phyloP scores from a whole-genome alignment of 1,140 invertebrate species.

The Manduca sexta region DNA sequence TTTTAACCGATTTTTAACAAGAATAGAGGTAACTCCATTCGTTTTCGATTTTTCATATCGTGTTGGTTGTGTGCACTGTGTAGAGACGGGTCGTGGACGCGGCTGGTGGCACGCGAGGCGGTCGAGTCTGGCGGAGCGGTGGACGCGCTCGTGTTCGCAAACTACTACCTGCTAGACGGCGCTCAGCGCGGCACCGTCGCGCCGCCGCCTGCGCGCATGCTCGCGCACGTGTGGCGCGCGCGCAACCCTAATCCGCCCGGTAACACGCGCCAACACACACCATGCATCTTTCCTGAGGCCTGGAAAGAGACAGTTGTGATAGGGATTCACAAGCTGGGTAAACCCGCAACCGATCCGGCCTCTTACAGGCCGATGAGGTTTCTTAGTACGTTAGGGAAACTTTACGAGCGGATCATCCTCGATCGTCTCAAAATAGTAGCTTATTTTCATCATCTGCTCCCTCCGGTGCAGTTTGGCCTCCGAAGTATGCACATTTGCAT shows the following conservation, averaged over 20 bases:
- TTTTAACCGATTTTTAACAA: neutral
- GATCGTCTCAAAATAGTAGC: too few relatives aligned
- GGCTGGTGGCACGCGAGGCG: neutral
- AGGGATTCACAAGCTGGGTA: too few relatives aligned
- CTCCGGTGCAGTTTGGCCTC: too few relatives aligned
- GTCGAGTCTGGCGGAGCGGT: neutral
- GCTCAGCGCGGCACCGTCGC: neutral
- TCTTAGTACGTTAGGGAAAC: too few relatives aligned
- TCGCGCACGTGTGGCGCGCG: conserved; percentile 4
- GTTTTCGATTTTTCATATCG: neutral
- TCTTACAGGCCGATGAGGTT: too few relatives aligned
- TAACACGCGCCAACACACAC: neutral
- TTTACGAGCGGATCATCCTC: too few relatives aligned
- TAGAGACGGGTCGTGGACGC: neutral
- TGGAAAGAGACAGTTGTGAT: too few relatives aligned
- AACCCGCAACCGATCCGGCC: too few relatives aligned
- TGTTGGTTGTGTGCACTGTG: neutral
- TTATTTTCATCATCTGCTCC: too few relatives aligned
- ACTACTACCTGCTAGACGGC: neutral
- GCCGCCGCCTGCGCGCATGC: neutral
- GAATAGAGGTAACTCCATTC: neutral
- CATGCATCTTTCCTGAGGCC: too few relatives aligned
- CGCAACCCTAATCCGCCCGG: neutral
- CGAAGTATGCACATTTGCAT: too few relatives aligned
- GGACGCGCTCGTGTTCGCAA: conserved; percentile 2